A percentile compares a stretch with the other conserved stretches of the same genome.
Conservation (phyloP, 2,888 invertebrate genomes). For the Itoplectis maculator region DNA sequence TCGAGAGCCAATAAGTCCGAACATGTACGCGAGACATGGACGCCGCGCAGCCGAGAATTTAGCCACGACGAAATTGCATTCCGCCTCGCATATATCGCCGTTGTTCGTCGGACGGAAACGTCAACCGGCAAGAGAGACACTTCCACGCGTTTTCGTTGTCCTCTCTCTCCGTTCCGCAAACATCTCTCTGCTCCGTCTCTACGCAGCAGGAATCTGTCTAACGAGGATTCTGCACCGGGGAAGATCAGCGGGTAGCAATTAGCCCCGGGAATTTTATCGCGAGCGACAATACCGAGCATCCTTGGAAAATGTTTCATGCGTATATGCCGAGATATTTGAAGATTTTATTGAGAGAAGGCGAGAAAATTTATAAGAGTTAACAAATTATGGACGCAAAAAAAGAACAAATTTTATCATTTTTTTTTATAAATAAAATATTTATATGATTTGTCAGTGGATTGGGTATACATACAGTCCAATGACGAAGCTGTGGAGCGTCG, state of each 20-base stretch:
- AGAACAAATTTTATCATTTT: slow-evolving; percentile 14
- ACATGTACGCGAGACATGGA: slow-evolving; percentile 24
- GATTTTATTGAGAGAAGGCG: not conserved
- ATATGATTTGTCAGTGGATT: not conserved
- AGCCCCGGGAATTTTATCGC: slow-evolving; percentile 17
- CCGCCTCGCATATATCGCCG: slow-evolving; percentile 75
- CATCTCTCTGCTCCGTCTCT: no score
- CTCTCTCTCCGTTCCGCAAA: not conserved
- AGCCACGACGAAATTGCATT: slow-evolving; percentile 83
- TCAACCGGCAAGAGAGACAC: slow-evolving; percentile 37
- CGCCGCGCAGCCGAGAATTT: slow-evolving; percentile 73
- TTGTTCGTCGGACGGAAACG: slow-evolving; percentile 69
- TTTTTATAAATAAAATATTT: not conserved
- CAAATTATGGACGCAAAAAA: not conserved
- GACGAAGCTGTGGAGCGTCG: not conserved
- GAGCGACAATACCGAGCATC: not conserved
- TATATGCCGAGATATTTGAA: not conserved
- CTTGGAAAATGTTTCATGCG: not conserved
- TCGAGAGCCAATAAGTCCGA: slow-evolving; percentile 42
- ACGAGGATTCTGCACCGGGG: slow-evolving; percentile 22
- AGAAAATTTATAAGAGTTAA: not conserved
- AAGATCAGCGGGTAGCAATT: slow-evolving; percentile 67
- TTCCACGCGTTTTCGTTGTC: not conserved
- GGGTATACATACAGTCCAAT: not conserved
- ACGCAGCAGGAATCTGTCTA: slow-evolving; percentile 16